Conservation (phyloP, 2,888 invertebrate species). For the Pammene fasciana region DNA sequence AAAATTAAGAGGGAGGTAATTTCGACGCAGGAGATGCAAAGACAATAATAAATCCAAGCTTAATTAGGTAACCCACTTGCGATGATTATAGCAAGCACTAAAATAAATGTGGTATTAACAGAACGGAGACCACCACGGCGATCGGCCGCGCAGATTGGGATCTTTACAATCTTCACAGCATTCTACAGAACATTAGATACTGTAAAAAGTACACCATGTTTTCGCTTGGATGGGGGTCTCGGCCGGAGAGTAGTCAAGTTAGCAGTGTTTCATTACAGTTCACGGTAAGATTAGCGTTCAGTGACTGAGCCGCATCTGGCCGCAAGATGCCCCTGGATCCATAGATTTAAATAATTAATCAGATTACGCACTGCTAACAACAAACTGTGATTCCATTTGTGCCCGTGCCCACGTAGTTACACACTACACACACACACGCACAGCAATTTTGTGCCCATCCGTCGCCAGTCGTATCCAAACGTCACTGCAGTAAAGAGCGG, state of each 20-base stretch:
- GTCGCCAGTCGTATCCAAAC: too few relatives aligned
- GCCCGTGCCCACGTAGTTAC: too few relatives aligned
- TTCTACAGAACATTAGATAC: constrained; percentile 59
- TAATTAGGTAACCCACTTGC: constrained; percentile 26
- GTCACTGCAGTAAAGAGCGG: too few relatives aligned
- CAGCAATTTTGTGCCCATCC: too few relatives aligned
- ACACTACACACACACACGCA: too few relatives aligned
- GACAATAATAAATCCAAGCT: constrained; percentile 13
- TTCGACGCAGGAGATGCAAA: constrained; percentile 43
- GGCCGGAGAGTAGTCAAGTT: constrained; percentile 49
- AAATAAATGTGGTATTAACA: constrained; percentile 47
- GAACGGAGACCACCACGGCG: constrained; percentile 70
- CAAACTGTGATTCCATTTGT: too few relatives aligned
- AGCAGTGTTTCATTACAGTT: constrained; percentile 72
- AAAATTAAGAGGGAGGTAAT: constrained; percentile 13
- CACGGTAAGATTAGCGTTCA: constrained; percentile 68
- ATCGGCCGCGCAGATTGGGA: constrained; percentile 47
- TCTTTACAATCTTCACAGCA: constrained; percentile 48
- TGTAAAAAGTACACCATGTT: constrained; percentile 57
- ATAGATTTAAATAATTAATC: too few relatives aligned
- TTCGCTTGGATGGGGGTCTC: constrained; percentile 52
- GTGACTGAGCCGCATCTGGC: constrained; percentile 61
- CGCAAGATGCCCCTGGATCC: constrained; percentile 64
- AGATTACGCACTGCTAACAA: too few relatives aligned
- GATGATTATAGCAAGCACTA: constrained; percentile 53